These are phyloP conservation scores for Pandemis heparana DNA, from an alignment of 2,888 invertebrate species.

Conservation along the genomic window DNA sequence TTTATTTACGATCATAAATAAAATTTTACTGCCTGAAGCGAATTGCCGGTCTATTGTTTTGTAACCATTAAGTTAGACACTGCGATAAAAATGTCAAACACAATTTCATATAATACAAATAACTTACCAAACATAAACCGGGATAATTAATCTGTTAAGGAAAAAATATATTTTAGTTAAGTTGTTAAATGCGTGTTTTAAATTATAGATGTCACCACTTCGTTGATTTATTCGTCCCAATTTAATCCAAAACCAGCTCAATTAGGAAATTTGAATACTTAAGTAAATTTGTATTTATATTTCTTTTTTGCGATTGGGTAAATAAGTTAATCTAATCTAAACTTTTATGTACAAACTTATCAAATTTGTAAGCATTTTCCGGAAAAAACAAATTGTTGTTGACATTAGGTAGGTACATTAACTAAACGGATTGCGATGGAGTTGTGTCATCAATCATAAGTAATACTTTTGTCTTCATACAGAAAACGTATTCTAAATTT, in stretches of 20 bases:
- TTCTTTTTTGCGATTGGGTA: background rate
- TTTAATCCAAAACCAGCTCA: background rate
- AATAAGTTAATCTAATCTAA: background rate
- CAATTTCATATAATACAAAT: background rate
- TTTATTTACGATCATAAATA: slow-evolving; percentile 24
- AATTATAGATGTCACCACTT: background rate
- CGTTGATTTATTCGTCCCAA: background rate
- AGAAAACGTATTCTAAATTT: no score
- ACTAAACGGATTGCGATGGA: no score
- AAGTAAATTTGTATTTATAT: background rate
- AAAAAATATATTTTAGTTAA: background rate
- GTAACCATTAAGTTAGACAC: background rate
- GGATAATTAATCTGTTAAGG: background rate
- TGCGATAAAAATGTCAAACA: background rate
- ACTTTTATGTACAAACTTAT: no score
- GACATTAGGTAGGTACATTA: no score
- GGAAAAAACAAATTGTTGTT: background rate
- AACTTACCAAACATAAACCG: background rate
- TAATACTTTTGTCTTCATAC: no score
- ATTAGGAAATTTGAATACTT: background rate
- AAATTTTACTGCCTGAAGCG: slow-evolving; percentile 13
- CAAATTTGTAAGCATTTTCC: background rate
- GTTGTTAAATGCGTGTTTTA: background rate
- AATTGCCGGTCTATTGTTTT: slow-evolving; percentile 14
- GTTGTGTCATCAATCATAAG: no score